A percentile compares a stretch with the other conserved stretches of the same genome.
These are phyloP conservation scores for Drosophila sordidula DNA, from an alignment of 2,888 invertebrate genomes.

Conservation along the genomic window DNA sequence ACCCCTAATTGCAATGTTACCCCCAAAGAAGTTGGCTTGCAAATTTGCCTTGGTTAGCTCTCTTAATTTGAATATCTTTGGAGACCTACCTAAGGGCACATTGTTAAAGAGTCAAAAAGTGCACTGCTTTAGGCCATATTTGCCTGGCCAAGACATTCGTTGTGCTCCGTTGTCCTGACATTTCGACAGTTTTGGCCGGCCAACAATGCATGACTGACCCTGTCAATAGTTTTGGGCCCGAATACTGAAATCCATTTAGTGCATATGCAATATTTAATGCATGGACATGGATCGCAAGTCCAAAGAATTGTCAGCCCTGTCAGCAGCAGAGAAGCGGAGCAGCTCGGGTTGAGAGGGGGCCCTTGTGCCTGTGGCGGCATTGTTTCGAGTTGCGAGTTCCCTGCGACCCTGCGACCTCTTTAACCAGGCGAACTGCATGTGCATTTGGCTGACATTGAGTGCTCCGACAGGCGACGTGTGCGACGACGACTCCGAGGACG, in stretches of 20 bases:
- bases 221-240: conserved; percentile 62
- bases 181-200: conserved; percentile 74
- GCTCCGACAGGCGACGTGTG: conserved; percentile 77
- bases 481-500: conserved; percentile 19
- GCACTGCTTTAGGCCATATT: conserved; percentile 19
- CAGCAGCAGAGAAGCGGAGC: conserved; percentile 30
- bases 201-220: conserved; percentile 80
- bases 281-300: conserved; percentile 56
- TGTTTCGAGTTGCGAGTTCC: conserved; percentile 39
- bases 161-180: conserved; percentile 53
- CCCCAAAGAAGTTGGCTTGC: background rate
- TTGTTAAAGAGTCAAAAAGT: conserved; percentile 13
- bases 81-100: conserved; percentile 17
- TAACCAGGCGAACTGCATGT: conserved; percentile 55
- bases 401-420: conserved; percentile 2
- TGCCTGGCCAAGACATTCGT: conserved; percentile 21
- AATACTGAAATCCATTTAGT: conserved; percentile 68
- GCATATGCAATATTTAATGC: conserved; percentile 77
- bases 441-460: conserved; percentile 77
- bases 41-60: conserved; percentile 12
- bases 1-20: conserved; percentile 51
- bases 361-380: conserved; percentile 61
- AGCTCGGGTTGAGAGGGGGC: background rate
- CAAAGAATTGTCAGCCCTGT: conserved; percentile 68
- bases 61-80: conserved; percentile 27